Conservation (phyloP, 2,888 invertebrate species). For the Amiota mariae region DNA sequence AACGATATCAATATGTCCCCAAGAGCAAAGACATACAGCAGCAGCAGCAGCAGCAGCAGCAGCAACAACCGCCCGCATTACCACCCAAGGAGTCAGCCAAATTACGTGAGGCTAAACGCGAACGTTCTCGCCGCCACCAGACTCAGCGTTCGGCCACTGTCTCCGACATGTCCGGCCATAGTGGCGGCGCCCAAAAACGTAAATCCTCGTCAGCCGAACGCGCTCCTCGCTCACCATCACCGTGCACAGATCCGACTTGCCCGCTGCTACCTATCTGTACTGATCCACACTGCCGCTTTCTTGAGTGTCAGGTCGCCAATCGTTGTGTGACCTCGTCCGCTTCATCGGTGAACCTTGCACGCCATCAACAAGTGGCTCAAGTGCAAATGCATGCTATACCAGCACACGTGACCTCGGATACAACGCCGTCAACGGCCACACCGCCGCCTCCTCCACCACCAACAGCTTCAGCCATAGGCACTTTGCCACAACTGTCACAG, state of each 20-base stretch:
- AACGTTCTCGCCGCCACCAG: constrained; percentile 72
- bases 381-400: constrained; percentile 69
- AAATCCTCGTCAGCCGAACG: constrained; percentile 73
- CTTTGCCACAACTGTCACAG: constrained; percentile 40
- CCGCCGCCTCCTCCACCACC: constrained; percentile 60
- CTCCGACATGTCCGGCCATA: constrained; percentile 71
- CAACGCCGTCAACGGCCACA: constrained; percentile 55
- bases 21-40: constrained; percentile 53
- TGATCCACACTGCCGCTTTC: constrained; percentile 72
- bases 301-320: constrained; percentile 61
- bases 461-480: constrained; percentile 30
- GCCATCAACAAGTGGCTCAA: constrained; percentile 66
- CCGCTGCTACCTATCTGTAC: constrained; percentile 73
- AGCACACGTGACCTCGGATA: constrained; percentile 60
- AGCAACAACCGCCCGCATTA: constrained; percentile 48
- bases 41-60: constrained; percentile 48
- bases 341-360: constrained; percentile 63
- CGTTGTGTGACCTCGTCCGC: constrained; percentile 58
- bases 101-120: constrained; percentile 62
- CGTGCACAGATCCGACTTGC: constrained; percentile 73
- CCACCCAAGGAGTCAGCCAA: constrained; percentile 38
- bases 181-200: constrained; percentile 63
- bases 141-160: constrained; percentile 74
- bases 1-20: constrained; percentile 72
- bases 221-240: constrained; percentile 71